Evolutionary conservation across 1,140 invertebrate species (phyloP), one percentile per base, ranked within the genome.

Genomic region (Mylabris phalerata): DNA sequence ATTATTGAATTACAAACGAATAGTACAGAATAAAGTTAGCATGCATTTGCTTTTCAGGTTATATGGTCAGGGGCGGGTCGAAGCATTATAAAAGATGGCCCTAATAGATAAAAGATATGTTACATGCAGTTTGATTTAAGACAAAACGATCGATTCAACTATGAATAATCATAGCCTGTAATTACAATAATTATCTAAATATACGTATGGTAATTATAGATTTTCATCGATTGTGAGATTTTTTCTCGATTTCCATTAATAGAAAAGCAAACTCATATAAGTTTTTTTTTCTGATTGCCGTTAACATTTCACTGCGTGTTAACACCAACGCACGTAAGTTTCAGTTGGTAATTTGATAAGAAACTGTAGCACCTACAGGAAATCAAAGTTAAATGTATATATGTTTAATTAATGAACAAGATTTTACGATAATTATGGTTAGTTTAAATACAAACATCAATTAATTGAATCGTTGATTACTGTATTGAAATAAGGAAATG

Each of bases 111-210:
- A 57, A 49, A 39, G 45, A 57, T 40, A 57, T 32, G 32, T 48
- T 57, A 57, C 55, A 43, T 48, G 55, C 55, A 26, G 38, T 49
- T 19, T 13, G 55, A 46, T 57, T 49, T 49, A 49, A 57, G 55
- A 57, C 44, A 57, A 57, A 57, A 39, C 32, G 55, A 57, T 57
- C 55, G 55, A 57, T 57, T 57, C 32, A 4, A 48, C n/a, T 26
- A 48, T 57, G 55, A 48, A 57, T 57, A 57, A 57, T 57, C 55
- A 48, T 46, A 41, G 55, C 13, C 48, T 57, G 55, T 25, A 40
- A 39, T 48, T 49, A 32, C 32, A 42, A 27, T 46, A 32, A 4
- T 5, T 5, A 19, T 1, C 19, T 19, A 19, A 19, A 19, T 19
- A 19, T 19, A 19, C 19, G 19, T 19, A 19, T 19, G 19, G 19